Base-by-base conservation (phyloP, 2,888 invertebrate species). In the Amphipyra tragopoginis region DNA sequence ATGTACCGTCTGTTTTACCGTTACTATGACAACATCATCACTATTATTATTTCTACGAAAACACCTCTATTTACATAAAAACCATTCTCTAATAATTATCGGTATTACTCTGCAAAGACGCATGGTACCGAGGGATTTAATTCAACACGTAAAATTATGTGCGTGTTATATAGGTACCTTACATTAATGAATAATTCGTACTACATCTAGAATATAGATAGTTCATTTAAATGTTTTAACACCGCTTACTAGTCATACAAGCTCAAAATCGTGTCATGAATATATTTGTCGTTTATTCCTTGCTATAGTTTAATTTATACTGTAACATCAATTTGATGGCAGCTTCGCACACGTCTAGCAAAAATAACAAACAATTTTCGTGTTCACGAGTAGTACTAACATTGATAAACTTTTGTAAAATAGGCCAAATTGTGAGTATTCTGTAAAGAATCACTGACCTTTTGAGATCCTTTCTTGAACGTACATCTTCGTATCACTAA, bases 171-270 rank as follows among this genome's bases (percentile, higher is more conserved):
- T 9, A n/a, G n/a, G n/a, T n/a, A 68, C 45, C 15, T 54, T 6
- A 29, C 38, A 15, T 48, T 65, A 57, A 78, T 71, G 68, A 61
- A 67, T 72, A 74, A 70, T 63, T 66, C 66, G 66, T 52, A 29
- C 48, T 75, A 73, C 79, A 72, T 48, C 51, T 71, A 63, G 77
- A 55, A 74, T 74, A 74, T 49, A 63, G 47, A 74, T 76, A 47
- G 77, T 44, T 60, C 39, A 73, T 73, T 66, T 75, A 50, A 72
- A 72, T 72, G 60, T 72, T 76, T 72, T 58, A 75, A 43, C 72
- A 57, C 50, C 57, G 10, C 58, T 68, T 66, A 72, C 73, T 58
- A 59, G 59, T 66, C 73, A 53, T 66, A 58, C 50, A 43, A 51
- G 67, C 53, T 59, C 58, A 36, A 69, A 53, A 50, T 58, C 68